Base-by-base conservation (phyloP, 2,888 invertebrate species). In the Malacosoma neustria region DNA sequence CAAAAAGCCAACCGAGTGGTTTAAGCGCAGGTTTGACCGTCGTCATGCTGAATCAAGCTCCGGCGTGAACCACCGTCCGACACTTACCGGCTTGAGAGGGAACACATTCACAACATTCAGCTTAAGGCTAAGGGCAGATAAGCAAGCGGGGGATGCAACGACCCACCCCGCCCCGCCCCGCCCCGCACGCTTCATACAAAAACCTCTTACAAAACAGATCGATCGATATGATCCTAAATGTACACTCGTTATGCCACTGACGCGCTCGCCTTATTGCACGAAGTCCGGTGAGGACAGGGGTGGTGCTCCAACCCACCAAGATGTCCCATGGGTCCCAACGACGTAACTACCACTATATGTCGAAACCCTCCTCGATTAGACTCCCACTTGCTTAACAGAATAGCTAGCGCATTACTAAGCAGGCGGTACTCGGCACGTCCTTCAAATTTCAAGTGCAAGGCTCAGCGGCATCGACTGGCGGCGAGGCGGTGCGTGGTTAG, bases 131-230 rank as follows among this genome's bases (percentile, higher is more conserved):
- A 39, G 42, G 47, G 37, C 22, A 22, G 22, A 22, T 37, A 50
- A 44, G 48, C 45, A 42, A 48, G 44, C 49, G 50, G 47, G 54
- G 52, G 60, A 51, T 57, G 62, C 57, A 54, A 51, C 40, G 46
- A 56, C 56, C 51, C 60, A 56, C 62, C 65, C 64, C 54, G 47
- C 55, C 53, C 56, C 46, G 46, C 62, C 58, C 32, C 38, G 13
- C 22, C 29, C 55, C 58, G 55, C 51, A 39, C 53, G 39, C 46
- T 48, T 57, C 54, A 56, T 51, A 51, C 67, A 66, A 68, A 73
- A 72, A 73, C 67, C 72, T 75, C 65, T 70, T 70, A 75, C 74
- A 70, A 74, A 76, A 75, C 77, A 73, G 61, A 76, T 72, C 73
- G 81, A 81, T 82, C 81, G 69, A 81, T 81, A 79, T 61, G 54